Base-by-base conservation (phyloP, 1,140 invertebrate species). In the Bursaphelenchus mucronatus region DNA sequence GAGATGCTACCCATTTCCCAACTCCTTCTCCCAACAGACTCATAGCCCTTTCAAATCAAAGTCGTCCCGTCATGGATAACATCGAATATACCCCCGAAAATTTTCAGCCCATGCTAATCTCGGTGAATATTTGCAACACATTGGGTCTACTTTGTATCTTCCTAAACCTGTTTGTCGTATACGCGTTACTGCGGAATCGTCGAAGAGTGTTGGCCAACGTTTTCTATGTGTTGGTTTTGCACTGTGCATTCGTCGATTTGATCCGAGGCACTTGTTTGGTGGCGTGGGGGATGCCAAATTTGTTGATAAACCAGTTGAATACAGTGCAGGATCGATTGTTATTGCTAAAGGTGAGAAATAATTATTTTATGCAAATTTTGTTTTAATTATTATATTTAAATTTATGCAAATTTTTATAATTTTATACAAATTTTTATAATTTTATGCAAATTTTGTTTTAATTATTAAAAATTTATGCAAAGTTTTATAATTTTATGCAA, bases 171-270 rank as follows among this genome's bases (percentile, higher is more conserved):
- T 78, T 78, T 47, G 76, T 78, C 8, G 75, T 78, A 41, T 54
- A 66, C 43, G 71, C 76, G 0, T 30, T 78, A 7, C 17, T 78
- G 9, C 68, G 75, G 7, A 78, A 78, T 51, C 72, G 76, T 9
- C 54, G 70, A 43, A 61, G 77, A 15, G 74, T 81, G 41, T 56
- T 79, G 10, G 44, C 50, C n/a, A 80, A 80, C 54, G 79, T 80
- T 10, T 80, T 80, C 66, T 80, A 80, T 53, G 76, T 80, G 2
- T 62, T 80, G 11, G 78, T 80, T 9, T 51, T 80, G 9, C 79
- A 80, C 40, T 80, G 78, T 63, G 73, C 78, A 8, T 56, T 80
- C 41, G 77, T 80, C 40, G 78, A 80, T 55, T 64, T 80, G 39
- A 78, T 80, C 39, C 68, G 78, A 50, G 79, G 79, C 11, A 63